phyloP scores from a whole-genome alignment of 1,140 invertebrate species.

The Cydia strobilella region DNA sequence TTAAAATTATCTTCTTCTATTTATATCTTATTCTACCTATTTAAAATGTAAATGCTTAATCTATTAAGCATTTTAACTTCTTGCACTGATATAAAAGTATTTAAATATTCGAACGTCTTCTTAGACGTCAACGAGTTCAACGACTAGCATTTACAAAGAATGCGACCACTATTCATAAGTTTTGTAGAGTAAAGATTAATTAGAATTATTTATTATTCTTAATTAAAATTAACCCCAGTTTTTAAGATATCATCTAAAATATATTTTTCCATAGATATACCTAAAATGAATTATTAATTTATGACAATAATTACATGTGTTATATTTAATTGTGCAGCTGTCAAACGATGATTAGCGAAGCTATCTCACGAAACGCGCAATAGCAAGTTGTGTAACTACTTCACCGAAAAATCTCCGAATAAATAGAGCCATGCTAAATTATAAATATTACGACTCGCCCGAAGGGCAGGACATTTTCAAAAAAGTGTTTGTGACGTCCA shows the following conservation, averaged over 20 bases:
- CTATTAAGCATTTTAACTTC: background rate
- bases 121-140: background rate
- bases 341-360: slow-evolving; percentile 9
- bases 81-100: background rate
- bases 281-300: background rate
- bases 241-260: background rate
- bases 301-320: background rate
- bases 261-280: background rate
- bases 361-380: background rate
- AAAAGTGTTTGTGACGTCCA: slow-evolving; percentile 83
- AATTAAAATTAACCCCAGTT: background rate
- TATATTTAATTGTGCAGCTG: background rate
- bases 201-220: background rate
- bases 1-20: too few relatives aligned
- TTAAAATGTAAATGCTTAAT: too few relatives aligned
- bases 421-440: slow-evolving; percentile 54
- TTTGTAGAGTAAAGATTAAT: background rate
- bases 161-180: background rate
- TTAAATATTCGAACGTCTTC: background rate
- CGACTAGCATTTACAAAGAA: background rate
- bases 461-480: slow-evolving; percentile 84
- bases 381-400: slow-evolving; percentile 66
- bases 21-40: too few relatives aligned
- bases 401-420: slow-evolving; percentile 36
- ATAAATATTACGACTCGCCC: slow-evolving; percentile 85